Evolutionary conservation across 1,140 invertebrate genomes (phyloP).

Genomic region (Caenorhabditis latens): DNA sequence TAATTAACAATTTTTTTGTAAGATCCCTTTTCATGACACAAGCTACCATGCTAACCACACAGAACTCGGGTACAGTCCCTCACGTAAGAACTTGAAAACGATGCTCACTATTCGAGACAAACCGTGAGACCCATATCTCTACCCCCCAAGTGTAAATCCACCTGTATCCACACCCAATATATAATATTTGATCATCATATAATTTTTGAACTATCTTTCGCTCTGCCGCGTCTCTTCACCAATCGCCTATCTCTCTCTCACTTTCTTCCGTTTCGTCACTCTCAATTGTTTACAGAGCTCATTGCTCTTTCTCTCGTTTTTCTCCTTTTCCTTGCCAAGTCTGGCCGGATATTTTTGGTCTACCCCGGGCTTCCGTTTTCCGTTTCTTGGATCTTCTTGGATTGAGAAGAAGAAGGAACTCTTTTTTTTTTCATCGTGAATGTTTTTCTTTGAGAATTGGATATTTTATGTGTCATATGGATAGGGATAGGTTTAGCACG

Average conservation of each 20-base stretch:
- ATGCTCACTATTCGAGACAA: no score
- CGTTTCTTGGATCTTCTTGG: background rate
- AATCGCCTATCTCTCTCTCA: background rate
- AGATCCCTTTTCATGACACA: no score
- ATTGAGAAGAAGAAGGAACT: background rate
- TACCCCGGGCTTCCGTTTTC: background rate
- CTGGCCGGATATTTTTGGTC: slow-evolving; percentile 12
- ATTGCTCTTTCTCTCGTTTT: background rate
- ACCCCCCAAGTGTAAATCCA: background rate
- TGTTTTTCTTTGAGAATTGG: background rate
- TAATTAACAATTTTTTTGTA: no score
- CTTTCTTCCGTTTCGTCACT: slow-evolving; percentile 21
- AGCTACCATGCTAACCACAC: no score
- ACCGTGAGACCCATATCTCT: no score
- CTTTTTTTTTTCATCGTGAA: background rate
- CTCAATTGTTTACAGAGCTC: slow-evolving; percentile 40
- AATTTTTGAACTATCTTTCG: background rate
- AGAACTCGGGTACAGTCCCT: no score
- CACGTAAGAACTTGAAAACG: no score
- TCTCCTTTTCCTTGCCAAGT: background rate
- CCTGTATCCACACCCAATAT: background rate
- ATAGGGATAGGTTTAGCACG: no score
- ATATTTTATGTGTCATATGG: no score
- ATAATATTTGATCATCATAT: background rate
- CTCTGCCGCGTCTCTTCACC: background rate